phyloP scores from a whole-genome alignment of 2,888 invertebrate species.

The Mythimna vitellina region DNA sequence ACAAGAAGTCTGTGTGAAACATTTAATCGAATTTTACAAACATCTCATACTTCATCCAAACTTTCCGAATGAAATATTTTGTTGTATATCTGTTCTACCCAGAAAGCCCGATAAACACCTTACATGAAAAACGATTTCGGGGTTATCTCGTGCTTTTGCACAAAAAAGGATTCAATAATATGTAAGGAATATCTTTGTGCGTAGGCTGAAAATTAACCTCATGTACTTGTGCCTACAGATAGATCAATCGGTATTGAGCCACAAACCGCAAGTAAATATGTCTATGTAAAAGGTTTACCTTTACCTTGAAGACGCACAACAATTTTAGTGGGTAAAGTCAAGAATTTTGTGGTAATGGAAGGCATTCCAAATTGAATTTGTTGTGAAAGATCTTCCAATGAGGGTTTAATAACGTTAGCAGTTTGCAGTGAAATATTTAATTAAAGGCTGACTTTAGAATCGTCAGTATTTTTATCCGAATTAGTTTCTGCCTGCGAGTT shows the following conservation, averaged over 20 bases:
- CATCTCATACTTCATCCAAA: background rate
- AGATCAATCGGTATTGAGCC: constrained; percentile 24
- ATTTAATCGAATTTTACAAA: background rate
- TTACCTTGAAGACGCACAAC: constrained; percentile 23
- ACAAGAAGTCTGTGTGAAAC: too few relatives aligned
- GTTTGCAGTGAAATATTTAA: constrained; percentile 21
- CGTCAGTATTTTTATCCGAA: background rate
- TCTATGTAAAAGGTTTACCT: constrained; percentile 35
- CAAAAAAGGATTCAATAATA: constrained; percentile 9
- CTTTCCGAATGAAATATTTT: background rate
- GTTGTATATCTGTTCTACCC: too few relatives aligned
- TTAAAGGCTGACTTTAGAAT: background rate
- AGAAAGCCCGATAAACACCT: background rate
- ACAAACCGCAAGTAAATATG: constrained; percentile 16
- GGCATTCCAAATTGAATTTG: constrained; percentile 55
- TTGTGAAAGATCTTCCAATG: constrained; percentile 44
- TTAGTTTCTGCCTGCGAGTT: too few relatives aligned
- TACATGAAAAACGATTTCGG: constrained; percentile 5
- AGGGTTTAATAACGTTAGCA: constrained; percentile 40
- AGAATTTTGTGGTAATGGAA: constrained; percentile 48
- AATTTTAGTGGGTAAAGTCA: constrained; percentile 45
- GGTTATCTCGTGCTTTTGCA: background rate
- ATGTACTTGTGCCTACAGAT: background rate
- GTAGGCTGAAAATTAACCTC: constrained; percentile 9
- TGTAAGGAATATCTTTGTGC: constrained; percentile 4